Evolutionary conservation across 2,113 vertebrate genomes (phyloP), one percentile per base, ranked within the genome.

Genomic region (Chitala chitala): DNA sequence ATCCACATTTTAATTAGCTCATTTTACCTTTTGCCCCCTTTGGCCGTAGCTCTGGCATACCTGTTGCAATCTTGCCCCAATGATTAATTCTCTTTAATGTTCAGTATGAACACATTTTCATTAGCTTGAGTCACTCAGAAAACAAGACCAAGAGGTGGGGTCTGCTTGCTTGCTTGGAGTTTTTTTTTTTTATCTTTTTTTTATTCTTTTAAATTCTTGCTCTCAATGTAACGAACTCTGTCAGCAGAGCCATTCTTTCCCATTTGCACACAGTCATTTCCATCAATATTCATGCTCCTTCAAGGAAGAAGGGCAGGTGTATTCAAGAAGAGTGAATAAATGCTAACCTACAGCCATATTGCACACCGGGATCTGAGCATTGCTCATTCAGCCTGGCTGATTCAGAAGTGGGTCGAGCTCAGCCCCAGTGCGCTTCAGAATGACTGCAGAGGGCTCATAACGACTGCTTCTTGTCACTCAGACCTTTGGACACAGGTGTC

Each of bases 271-370:
- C 84, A 71, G 80, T 84, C 82, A 84, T 84, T 76, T 76, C 61
- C 86, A 91, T 86, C 87, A 93, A 92, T 92, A 93, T 92, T 90
- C 87, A 92, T 92, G 83, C 86, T 75, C 84, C 89, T 91, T 84
- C 84, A 87, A 82, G 70, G 51, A 46, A 29, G 5, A 29, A 82
- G 80, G 86, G 84, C 81, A 78, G 82, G 58, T 82, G 80, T 87
- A 88, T 91, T 92, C 90, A 93, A 92, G 92, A 93, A 92, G 79
- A 88, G 84, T 81, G 85, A 88, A 91, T 89, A 89, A 93, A 92
- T 89, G 83, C 85, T 78, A 81, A 26, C 77, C 84, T 87, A 88
- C 89, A 90, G 90, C 86, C 85, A 80, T 82, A 88, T 75, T 82
- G 84, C 69, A 87, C 87, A 89, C 75, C 79, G 91, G 87, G 84